Evolutionary conservation across 92 coral and sea anemone genomes (phyloP).

Genomic region (Palythoa grandis): DNA sequence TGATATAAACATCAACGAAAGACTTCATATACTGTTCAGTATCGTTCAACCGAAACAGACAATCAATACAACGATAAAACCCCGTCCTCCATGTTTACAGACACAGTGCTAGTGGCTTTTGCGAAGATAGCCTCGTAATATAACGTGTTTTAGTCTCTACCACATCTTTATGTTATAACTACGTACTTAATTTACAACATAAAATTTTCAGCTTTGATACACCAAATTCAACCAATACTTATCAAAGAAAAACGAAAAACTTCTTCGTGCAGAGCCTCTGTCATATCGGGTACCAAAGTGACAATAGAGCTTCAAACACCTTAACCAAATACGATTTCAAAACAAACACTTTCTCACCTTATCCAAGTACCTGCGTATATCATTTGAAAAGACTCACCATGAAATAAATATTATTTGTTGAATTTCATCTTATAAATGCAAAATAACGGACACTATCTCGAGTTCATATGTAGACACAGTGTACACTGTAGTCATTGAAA

Average conservation of each 20-base stretch:
- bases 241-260: not conserved
- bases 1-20: not conserved
- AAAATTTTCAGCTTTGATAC: not conserved
- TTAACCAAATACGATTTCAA: not conserved
- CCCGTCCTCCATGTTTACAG: not conserved
- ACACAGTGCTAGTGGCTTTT: not conserved
- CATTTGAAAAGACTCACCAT: not conserved
- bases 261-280: not conserved
- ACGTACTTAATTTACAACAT: not conserved
- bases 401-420: not conserved
- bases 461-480: not conserved
- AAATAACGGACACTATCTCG: not conserved
- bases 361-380: not conserved
- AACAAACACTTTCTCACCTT: slow-evolving; percentile 9
- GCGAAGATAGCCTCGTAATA: not conserved
- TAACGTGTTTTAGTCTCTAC: not conserved
- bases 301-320: not conserved
- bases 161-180: not conserved
- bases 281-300: not conserved
- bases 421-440: not conserved
- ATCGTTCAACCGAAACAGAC: not conserved
- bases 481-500: not conserved
- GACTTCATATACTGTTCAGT: not conserved
- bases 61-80: not conserved
- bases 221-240: not conserved